Evolutionary conservation across 2,797 vertebrate genomes (phyloP), one percentile per base, ranked within the genome.

Genomic region (Thunnus albacares): DNA sequence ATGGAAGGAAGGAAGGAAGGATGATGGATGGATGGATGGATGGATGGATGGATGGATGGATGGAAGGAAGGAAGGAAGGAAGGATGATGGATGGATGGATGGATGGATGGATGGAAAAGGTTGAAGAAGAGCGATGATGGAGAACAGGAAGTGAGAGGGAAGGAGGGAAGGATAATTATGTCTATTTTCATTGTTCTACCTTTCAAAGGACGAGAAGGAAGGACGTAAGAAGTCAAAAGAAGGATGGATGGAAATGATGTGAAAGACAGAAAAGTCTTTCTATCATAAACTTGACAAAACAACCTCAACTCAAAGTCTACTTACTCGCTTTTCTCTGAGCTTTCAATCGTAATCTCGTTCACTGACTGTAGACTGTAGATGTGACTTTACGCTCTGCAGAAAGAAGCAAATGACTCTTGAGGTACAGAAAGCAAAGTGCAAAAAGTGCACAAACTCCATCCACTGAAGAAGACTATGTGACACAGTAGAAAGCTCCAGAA

Each of bases 161-260:
- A 35, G 33, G 56, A 58, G 56, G 28, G 6, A 35, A 35, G 33
- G 24, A 24, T 24, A 24, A 24, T 24, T 24, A 2, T 24, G 24
- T 24, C 24, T 30, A 5, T 30, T 30, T 30, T 30, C 28, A 30
- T 30, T 3, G 28, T 30, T 30, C 28, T 30, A 30, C 5, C 14
- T 47, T 47, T 47, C 43, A 47, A 47, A 47, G 6, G 8, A 35
- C 6, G 6, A n/a, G n/a, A n/a, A n/a, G n/a, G n/a, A n/a, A n/a
- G n/a, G 6, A 35, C 7, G 33, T 33, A 62, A 68, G 63, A 75
- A 72, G 24, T 74, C 56, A 79, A 13, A 57, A 49, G 72, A 71
- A 47, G 63, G 26, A 64, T 4, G 9, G 35, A 68, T 35, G 17
- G 47, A 75, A 24, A 43, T 20, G 2, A 28, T 0, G 1, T 4